These are phyloP conservation scores for Limnephilus lunatus DNA, from an alignment of 2,888 invertebrate genomes.

Conservation along the genomic window DNA sequence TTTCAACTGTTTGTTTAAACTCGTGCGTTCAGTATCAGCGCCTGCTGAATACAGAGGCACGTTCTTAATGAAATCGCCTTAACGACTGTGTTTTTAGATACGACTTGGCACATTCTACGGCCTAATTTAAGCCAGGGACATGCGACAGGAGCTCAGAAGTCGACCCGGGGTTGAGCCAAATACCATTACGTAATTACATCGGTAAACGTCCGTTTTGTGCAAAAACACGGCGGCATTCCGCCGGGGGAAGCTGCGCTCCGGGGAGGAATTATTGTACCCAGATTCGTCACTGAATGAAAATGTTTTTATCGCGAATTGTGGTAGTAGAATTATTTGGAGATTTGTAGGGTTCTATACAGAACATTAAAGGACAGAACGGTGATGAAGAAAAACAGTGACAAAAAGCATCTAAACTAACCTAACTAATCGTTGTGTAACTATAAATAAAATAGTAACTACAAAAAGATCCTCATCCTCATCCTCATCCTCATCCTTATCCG, in stretches of 20 bases:
- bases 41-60: constrained; percentile 50
- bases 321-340: neutral
- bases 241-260: neutral
- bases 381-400: no score
- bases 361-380: no score
- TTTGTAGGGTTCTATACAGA: neutral
- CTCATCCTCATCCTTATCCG: no score
- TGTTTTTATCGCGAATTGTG: neutral
- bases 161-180: constrained; percentile 59
- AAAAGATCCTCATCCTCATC: no score
- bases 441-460: no score
- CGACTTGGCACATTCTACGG: constrained; percentile 62
- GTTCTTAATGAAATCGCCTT: constrained; percentile 63
- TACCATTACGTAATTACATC: constrained; percentile 65
- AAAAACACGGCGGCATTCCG: constrained; percentile 51
- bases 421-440: no score
- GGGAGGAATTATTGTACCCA: neutral
- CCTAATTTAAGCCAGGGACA: constrained; percentile 62
- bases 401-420: no score
- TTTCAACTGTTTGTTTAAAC: neutral
- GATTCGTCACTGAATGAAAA: constrained; percentile 18
- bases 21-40: neutral
- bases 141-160: constrained; percentile 33
- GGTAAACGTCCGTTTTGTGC: constrained; percentile 60
- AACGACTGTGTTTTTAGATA: constrained; percentile 63